These are phyloP conservation scores for Hoplodrina ambigua DNA, from an alignment of 2,888 invertebrate species.

Conservation along the genomic window DNA sequence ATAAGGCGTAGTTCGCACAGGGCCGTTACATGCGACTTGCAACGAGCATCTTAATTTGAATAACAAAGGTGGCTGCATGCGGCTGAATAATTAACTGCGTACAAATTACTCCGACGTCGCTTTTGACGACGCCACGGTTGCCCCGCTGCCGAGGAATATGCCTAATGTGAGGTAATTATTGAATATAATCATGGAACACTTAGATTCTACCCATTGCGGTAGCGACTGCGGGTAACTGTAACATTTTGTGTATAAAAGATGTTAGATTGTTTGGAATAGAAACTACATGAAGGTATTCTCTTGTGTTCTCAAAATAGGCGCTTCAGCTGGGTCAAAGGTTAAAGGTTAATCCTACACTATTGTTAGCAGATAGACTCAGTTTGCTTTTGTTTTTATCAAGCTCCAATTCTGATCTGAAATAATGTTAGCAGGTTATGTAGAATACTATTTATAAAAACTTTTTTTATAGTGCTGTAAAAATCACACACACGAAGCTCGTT, in stretches of 20 bases:
- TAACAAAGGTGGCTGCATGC: constrained; percentile 84
- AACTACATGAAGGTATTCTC: neutral
- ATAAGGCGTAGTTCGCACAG: constrained; percentile 51
- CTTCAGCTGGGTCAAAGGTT: neutral
- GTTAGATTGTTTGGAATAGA: neutral
- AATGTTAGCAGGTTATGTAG: neutral
- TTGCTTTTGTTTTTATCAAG: constrained; percentile 14
- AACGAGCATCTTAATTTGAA: constrained; percentile 77
- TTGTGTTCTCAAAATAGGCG: neutral
- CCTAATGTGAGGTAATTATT: constrained; percentile 53
- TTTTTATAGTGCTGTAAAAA: constrained; percentile 25
- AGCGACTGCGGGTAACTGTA: neutral
- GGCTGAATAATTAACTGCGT: constrained; percentile 80
- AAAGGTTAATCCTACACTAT: neutral
- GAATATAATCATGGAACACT: constrained; percentile 23
- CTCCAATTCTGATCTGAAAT: neutral
- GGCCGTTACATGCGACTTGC: constrained; percentile 58
- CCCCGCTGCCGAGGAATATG: constrained; percentile 39
- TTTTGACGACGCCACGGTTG: constrained; percentile 55
- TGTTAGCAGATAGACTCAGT: neutral
- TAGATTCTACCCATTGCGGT: constrained; percentile 6
- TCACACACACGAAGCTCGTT: neutral
- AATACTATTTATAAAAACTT: constrained; percentile 30
- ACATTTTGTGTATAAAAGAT: neutral
- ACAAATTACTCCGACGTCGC: constrained; percentile 69